Evolutionary conservation across 35 echinoderm and acorn worm genomes (phyloP).

Genomic region (Ophiothrix spiculata): DNA sequence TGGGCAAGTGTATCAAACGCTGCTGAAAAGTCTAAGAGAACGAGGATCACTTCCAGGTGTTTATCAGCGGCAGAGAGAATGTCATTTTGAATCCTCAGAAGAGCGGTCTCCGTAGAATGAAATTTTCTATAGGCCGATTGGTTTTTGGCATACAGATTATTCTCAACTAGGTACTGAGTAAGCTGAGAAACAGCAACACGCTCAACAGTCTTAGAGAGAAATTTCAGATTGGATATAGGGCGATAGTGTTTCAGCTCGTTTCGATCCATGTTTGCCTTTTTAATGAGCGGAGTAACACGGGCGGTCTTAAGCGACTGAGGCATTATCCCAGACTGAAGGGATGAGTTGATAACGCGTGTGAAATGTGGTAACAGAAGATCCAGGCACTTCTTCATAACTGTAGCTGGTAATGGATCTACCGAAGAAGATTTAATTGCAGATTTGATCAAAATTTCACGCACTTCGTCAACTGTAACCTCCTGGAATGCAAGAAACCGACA

Average conservation of each 20-base stretch:
- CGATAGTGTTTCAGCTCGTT: conserved; percentile 38
- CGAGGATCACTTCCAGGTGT: conserved; percentile 33
- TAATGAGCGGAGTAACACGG: conserved; percentile 12
- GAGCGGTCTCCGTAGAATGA: conserved; percentile 56
- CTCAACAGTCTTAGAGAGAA: conserved; percentile 46
- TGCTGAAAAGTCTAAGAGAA: conserved; percentile 52
- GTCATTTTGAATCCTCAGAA: conserved; percentile 52
- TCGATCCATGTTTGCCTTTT: conserved; percentile 23
- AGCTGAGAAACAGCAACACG: conserved; percentile 23
- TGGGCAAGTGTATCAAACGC: conserved; percentile 64
- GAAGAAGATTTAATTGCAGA: conserved; percentile 7
- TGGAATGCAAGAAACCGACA: not conserved
- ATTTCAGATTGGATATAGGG: conserved; percentile 30
- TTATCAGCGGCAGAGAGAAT: conserved; percentile 40
- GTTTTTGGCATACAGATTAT: conserved; percentile 20
- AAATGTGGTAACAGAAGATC: conserved; percentile 19
- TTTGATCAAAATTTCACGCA: conserved; percentile 22
- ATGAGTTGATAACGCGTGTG: conserved; percentile 30
- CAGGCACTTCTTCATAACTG: conserved; percentile 20
- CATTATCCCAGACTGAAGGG: not conserved
- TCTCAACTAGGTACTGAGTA: not conserved
- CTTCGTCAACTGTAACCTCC: conserved; percentile 21
- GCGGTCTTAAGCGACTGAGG: conserved; percentile 6
- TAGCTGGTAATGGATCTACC: conserved; percentile 30
- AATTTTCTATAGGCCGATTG: conserved; percentile 53